Conservation (phyloP, 2,797 vertebrate genomes). For the Chiloscyllium punctatum region DNA sequence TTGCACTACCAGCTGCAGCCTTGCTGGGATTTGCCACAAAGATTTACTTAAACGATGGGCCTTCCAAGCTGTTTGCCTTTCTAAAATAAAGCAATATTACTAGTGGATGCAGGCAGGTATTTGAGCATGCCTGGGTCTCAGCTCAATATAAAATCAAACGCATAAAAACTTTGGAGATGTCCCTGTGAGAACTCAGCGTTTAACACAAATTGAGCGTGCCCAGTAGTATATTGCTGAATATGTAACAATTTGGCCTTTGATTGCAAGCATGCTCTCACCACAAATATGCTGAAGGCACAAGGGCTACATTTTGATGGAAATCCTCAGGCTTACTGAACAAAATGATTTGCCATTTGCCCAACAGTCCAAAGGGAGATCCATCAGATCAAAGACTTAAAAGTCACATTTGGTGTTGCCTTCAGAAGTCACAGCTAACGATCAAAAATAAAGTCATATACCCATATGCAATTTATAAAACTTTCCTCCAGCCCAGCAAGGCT, state of each 20-base stretch:
- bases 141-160: neutral
- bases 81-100: neutral
- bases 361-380: neutral
- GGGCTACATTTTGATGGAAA: neutral
- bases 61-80: neutral
- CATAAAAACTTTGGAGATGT: neutral
- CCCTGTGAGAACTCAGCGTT: neutral
- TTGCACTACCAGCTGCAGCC: neutral
- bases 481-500: neutral
- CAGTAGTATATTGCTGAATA: neutral
- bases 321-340: neutral
- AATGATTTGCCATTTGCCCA: slow-evolving; percentile 8
- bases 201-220: neutral
- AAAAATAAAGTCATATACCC: neutral
- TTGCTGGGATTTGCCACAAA: neutral
- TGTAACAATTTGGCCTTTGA: neutral
- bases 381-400: neutral
- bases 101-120: neutral
- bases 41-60: neutral
- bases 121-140: neutral
- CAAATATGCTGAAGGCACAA: neutral
- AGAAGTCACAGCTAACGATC: neutral
- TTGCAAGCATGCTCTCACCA: neutral
- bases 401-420: neutral
- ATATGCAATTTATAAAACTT: neutral